phyloP scores from a whole-genome alignment of 1,140 invertebrate species.

The Dreissena polymorpha region DNA sequence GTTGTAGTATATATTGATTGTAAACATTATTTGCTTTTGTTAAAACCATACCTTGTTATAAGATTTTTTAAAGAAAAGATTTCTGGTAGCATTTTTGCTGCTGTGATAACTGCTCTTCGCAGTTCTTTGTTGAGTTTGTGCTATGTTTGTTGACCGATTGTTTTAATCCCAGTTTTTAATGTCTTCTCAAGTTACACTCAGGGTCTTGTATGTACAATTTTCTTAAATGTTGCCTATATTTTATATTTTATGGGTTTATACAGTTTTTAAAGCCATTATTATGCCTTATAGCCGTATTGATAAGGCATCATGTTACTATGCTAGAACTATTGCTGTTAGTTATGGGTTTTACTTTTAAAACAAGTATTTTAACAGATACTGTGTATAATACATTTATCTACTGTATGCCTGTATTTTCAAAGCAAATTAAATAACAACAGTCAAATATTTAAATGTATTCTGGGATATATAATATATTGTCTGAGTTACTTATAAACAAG shows the following conservation, averaged over 20 bases:
- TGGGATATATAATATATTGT: too few species aligned
- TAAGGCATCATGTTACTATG: too few species aligned
- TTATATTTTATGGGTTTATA: neutral
- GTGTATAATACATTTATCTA: too few species aligned
- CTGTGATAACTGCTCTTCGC: slow-evolving; percentile 41
- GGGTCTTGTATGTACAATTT: slow-evolving; percentile 7
- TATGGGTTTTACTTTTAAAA: too few species aligned
- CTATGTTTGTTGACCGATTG: slow-evolving; percentile 33
- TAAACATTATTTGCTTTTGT: slow-evolving; percentile 5
- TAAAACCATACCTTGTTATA: slow-evolving; percentile 21
- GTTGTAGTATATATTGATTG: slow-evolving; percentile 16
- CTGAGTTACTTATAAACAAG: too few species aligned
- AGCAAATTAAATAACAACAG: too few species aligned
- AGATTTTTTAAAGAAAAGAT: neutral
- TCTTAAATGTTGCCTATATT: neutral
- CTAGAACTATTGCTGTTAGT: too few species aligned
- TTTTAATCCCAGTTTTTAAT: slow-evolving; percentile 19
- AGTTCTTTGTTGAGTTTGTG: slow-evolving; percentile 45
- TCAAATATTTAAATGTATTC: too few species aligned
- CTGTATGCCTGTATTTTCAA: too few species aligned
- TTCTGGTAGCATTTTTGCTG: slow-evolving; percentile 29
- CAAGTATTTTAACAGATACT: too few species aligned
- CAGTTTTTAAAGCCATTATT: too few species aligned
- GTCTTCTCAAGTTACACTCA: slow-evolving; percentile 50
- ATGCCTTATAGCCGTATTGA: too few species aligned